phyloP scores from a whole-genome alignment of 2,888 invertebrate genomes.

The Heterodera filipjevi region DNA sequence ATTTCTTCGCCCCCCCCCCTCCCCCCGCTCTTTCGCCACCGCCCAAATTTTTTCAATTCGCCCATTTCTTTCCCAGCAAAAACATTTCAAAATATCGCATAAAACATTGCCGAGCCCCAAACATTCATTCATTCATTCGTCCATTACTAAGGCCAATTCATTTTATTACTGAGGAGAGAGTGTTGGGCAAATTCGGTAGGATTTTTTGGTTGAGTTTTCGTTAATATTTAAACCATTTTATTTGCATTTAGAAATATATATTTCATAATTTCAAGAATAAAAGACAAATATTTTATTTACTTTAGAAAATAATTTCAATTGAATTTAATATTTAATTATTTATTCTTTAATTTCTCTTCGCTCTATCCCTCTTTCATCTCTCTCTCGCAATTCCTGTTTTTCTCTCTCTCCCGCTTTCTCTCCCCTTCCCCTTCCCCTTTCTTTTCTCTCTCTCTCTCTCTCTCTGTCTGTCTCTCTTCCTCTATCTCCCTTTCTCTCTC shows the following conservation, averaged over 20 bases:
- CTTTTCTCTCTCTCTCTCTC: background rate
- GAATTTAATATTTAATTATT: background rate
- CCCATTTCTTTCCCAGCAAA: background rate
- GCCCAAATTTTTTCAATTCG: background rate
- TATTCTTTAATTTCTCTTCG: background rate
- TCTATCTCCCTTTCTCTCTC: too few species aligned
- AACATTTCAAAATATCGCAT: background rate
- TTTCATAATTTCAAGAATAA: too few species aligned
- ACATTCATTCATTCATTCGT: too few species aligned
- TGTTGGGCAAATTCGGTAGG: too few species aligned
- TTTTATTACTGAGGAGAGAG: background rate
- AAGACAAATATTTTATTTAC: too few species aligned
- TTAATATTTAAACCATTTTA: too few species aligned
- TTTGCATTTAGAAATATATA: too few species aligned
- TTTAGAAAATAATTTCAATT: too few species aligned
- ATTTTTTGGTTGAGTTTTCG: too few species aligned
- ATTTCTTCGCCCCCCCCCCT: background rate
- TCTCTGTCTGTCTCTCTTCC: background rate
- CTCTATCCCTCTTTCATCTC: too few species aligned
- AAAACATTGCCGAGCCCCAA: too few species aligned
- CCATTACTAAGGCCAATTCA: background rate
- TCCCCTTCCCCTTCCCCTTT: background rate
- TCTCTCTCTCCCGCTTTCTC: background rate
- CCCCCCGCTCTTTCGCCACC: background rate
- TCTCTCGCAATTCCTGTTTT: background rate